phyloP scores from a whole-genome alignment of 2,888 invertebrate genomes.

The Cerastis rubricosa region DNA sequence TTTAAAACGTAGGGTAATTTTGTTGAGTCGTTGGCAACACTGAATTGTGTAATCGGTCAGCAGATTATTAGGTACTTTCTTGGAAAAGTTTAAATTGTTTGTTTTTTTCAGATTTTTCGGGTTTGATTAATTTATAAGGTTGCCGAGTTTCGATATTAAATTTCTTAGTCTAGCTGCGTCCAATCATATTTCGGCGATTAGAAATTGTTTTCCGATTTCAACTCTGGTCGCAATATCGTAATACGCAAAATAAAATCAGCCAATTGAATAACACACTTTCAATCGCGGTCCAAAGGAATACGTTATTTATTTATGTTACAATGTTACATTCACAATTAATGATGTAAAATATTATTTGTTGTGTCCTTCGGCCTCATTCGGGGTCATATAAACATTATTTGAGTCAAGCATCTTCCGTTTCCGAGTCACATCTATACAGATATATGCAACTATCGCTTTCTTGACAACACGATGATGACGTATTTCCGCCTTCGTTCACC shows the following conservation, averaged over 20 bases:
- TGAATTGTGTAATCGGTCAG: constrained; percentile 18
- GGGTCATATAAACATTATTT: too few relatives aligned
- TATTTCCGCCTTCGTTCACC: too few relatives aligned
- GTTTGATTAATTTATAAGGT: constrained; percentile 30
- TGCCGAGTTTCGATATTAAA: constrained; percentile 5
- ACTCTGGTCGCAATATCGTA: too few relatives aligned
- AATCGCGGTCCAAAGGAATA: not conserved
- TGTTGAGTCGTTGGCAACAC: constrained; percentile 33
- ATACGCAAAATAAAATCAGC: too few relatives aligned
- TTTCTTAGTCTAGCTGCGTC: not conserved
- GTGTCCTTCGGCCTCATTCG: too few relatives aligned
- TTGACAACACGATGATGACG: too few relatives aligned
- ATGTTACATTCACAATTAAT: not conserved
- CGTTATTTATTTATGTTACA: not conserved
- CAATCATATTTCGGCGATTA: not conserved
- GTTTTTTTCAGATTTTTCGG: constrained; percentile 14
- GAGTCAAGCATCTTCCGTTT: too few relatives aligned
- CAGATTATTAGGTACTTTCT: not conserved
- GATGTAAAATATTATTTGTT: too few relatives aligned
- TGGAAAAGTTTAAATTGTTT: constrained; percentile 11
- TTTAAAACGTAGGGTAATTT: constrained; percentile 33
- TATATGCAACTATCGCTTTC: too few relatives aligned
- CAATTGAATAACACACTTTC: not conserved
- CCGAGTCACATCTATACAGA: too few relatives aligned
- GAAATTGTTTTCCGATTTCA: not conserved